Percentiles rank a stretch among this genome's conserved stretches.
These are phyloP conservation scores for Todiramphus chloris DNA, from an alignment of 2,113 vertebrate genomes.

Conservation along the genomic window DNA sequence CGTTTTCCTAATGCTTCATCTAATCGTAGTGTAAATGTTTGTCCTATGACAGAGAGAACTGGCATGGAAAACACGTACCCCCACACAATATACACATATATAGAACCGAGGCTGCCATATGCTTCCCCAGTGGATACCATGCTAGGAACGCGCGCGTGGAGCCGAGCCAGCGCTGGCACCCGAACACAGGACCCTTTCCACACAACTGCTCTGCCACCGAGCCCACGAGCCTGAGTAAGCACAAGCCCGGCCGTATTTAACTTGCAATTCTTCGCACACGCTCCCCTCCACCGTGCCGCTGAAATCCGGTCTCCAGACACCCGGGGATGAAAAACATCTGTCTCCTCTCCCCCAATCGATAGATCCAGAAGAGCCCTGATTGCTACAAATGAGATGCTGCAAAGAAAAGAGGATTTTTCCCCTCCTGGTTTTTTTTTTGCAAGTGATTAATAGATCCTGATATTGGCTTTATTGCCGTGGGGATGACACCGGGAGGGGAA, in stretches of 20 bases:
- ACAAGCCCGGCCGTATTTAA: neutral
- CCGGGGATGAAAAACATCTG: neutral
- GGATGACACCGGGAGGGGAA: neutral
- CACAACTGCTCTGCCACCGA: neutral
- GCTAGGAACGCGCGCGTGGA: neutral
- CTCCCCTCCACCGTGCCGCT: neutral
- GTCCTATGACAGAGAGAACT: conserved; percentile 35
- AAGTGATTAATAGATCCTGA: neutral
- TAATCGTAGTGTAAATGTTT: neutral
- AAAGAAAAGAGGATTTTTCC: neutral
- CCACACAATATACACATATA: neutral
- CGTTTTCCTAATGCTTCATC: neutral
- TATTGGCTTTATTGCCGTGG: neutral
- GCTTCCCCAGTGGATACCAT: conserved; percentile 2
- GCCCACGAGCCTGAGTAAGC: neutral
- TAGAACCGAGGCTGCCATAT: conserved; percentile 24
- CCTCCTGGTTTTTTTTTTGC: neutral
- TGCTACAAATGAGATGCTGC: neutral
- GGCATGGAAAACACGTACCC: conserved; percentile 42
- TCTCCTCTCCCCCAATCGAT: neutral
- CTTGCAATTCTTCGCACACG: neutral
- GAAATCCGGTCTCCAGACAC: neutral
- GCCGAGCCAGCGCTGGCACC: neutral
- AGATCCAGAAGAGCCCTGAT: neutral
- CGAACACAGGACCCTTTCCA: neutral